These are phyloP conservation scores for Amphilophus citrinellus DNA, from an alignment of 2,113 vertebrate genomes.

Conservation along the genomic window DNA sequence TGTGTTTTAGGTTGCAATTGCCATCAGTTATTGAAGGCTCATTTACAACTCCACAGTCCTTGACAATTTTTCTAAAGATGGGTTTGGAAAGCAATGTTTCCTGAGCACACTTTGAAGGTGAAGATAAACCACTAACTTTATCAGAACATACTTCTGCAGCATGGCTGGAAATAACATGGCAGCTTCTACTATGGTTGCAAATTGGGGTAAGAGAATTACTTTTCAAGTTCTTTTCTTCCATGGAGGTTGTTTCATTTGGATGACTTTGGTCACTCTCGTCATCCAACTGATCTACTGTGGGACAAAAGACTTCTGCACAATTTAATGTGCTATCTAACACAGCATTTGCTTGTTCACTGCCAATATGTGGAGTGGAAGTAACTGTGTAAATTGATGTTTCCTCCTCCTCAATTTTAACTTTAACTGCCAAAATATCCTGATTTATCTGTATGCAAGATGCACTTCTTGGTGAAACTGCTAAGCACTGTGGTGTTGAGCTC, in stretches of 20 bases:
- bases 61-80: neutral
- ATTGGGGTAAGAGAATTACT: neutral
- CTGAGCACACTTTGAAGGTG: slow-evolving; percentile 21
- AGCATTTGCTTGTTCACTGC: slow-evolving; percentile 18
- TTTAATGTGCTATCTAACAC: slow-evolving; percentile 10
- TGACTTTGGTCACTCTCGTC: neutral
- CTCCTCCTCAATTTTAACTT: slow-evolving; percentile 74
- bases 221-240: slow-evolving; percentile 14
- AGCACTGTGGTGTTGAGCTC: slow-evolving; percentile 38
- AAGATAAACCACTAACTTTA: neutral
- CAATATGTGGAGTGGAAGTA: slow-evolving; percentile 22
- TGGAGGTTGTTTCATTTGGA: neutral
- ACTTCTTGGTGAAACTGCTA: slow-evolving; percentile 56
- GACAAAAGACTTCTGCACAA: slow-evolving; percentile 8
- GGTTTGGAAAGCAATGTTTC: slow-evolving; percentile 18
- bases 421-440: slow-evolving; percentile 68
- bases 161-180: neutral
- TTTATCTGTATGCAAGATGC: slow-evolving; percentile 49
- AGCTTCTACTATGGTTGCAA: slow-evolving; percentile 1
- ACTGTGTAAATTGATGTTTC: slow-evolving; percentile 68
- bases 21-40: slow-evolving; percentile 3
- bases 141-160: neutral
- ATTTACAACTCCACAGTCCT: slow-evolving; percentile 21
- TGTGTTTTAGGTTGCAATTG: neutral
- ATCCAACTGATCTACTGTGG: slow-evolving; percentile 27